phyloP scores from a whole-genome alignment of 2,113 vertebrate species.

The Ondatra zibethicus region DNA sequence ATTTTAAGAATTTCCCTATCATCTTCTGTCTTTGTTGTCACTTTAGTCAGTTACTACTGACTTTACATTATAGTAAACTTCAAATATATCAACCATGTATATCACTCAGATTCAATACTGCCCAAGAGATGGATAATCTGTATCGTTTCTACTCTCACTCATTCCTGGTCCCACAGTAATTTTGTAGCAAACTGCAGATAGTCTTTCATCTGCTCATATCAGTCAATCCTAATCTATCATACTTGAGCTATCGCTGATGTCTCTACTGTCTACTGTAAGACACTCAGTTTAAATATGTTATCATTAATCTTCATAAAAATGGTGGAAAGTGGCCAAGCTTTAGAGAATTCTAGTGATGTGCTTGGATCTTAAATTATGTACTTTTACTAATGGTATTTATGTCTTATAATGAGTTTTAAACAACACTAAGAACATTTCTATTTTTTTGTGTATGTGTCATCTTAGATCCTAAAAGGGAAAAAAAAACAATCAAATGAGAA shows the following conservation, averaged over 20 bases:
- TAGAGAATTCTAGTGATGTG: slow-evolving; percentile 18
- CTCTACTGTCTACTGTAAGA: background rate
- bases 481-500: slow-evolving; percentile 8
- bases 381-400: slow-evolving; percentile 45
- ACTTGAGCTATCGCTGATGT: slow-evolving; percentile 8
- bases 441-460: background rate
- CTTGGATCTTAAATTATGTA: slow-evolving; percentile 28
- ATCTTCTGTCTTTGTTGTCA: background rate
- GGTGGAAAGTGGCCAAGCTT: slow-evolving; percentile 19
- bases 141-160: background rate
- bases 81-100: slow-evolving; percentile 21
- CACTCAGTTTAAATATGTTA: background rate
- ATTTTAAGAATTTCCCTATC: slow-evolving; percentile 39
- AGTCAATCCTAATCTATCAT: slow-evolving; percentile 1
- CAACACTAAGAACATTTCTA: slow-evolving; percentile 47
- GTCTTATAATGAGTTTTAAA: slow-evolving; percentile 44
- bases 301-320: slow-evolving; percentile 31
- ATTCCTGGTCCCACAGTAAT: background rate
- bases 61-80: slow-evolving; percentile 35
- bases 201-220: slow-evolving; percentile 26
- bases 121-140: background rate
- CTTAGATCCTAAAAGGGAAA: background rate
- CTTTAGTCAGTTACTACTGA: slow-evolving; percentile 25
- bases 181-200: slow-evolving; percentile 46
- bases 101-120: background rate